Evolutionary conservation across 2,113 vertebrate genomes (phyloP).

Genomic region (Noctilio leporinus): DNA sequence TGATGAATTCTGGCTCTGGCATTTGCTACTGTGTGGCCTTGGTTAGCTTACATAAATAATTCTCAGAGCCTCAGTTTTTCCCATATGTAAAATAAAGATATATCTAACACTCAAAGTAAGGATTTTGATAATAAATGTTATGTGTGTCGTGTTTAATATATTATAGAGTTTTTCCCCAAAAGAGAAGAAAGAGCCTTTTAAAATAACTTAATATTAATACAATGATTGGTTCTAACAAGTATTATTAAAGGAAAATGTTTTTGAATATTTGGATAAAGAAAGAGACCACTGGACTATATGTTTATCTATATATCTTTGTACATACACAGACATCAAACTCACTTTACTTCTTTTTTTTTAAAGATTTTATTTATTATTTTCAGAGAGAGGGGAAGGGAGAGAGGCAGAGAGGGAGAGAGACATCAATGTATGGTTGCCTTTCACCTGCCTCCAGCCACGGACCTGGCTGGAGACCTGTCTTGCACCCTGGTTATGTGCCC

Average conservation of each 20-base stretch:
- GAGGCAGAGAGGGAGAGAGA: no score
- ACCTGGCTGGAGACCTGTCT: no score
- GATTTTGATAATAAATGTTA: neutral
- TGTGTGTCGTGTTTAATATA: neutral
- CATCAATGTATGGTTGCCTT: no score
- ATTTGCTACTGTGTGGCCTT: conserved; percentile 48
- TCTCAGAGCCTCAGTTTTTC: neutral
- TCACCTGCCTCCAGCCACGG: no score
- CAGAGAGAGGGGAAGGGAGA: no score
- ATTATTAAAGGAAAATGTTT: neutral
- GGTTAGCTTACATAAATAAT: neutral
- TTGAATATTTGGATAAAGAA: neutral
- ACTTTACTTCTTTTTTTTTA: neutral
- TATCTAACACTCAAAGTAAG: neutral
- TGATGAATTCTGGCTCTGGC: neutral
- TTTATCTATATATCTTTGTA: neutral
- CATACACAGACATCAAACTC: neutral
- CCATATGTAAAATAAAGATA: neutral
- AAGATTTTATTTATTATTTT: no score
- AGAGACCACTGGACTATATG: neutral
- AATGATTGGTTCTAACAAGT: neutral
- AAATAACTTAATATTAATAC: neutral
- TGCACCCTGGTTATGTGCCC: no score
- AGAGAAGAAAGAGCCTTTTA: neutral
- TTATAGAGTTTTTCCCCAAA: neutral